Evolutionary conservation across 2,888 invertebrate genomes (phyloP).

Genomic region (Keiferia lycopersicella): DNA sequence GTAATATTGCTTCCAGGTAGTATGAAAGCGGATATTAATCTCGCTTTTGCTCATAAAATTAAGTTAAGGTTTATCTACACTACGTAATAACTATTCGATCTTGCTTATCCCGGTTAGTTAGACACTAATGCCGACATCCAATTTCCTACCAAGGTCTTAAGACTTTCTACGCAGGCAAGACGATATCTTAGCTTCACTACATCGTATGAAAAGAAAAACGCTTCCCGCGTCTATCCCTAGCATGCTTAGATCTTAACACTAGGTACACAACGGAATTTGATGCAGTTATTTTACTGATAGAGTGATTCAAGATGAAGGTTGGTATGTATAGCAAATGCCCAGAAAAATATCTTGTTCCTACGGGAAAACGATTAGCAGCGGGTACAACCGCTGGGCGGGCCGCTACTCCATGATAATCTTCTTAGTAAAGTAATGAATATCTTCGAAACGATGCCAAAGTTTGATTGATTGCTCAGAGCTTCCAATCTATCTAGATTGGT

Average conservation of each 20-base stretch:
- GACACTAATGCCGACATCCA: background rate
- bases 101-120: background rate
- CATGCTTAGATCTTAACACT: too few relatives aligned
- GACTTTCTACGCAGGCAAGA: conserved; percentile 8
- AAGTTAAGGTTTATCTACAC: background rate
- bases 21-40: background rate
- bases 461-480: background rate
- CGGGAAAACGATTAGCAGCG: too few relatives aligned
- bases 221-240: too few relatives aligned
- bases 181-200: background rate
- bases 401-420: background rate
- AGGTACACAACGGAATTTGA: too few relatives aligned
- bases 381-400: too few relatives aligned
- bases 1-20: conserved; percentile 1
- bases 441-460: background rate
- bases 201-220: too few relatives aligned
- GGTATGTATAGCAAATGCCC: too few relatives aligned
- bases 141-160: conserved; percentile 13
- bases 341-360: too few relatives aligned
- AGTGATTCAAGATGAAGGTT: too few relatives aligned
- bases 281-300: too few relatives aligned
- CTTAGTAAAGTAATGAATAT: conserved; percentile 13
- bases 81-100: background rate
- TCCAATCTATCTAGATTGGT: background rate
- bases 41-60: background rate